A percentile compares a stretch with the other conserved stretches of the same genome.
Conservation (phyloP, 2,888 invertebrate genomes). For the Mycalesis mineus region DNA sequence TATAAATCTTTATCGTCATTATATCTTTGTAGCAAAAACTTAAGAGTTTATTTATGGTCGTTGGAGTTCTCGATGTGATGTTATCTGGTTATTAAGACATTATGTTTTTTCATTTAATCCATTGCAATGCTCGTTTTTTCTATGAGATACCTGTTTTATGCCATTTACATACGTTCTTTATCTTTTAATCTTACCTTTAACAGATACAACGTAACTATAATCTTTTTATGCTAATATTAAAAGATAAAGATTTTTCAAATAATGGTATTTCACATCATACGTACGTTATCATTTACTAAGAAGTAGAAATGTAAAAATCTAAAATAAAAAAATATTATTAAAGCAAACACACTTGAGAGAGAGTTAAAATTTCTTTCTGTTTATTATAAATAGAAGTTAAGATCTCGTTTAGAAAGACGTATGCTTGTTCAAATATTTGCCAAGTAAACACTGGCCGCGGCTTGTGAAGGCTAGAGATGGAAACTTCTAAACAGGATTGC, state of each 20-base stretch:
- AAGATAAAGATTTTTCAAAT: no score
- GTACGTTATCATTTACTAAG: no score
- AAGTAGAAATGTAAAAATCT: no score
- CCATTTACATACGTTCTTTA: not conserved
- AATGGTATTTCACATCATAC: no score
- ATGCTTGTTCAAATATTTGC: constrained; percentile 10
- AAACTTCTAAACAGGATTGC: constrained; percentile 27
- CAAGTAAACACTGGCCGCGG: constrained; percentile 11
- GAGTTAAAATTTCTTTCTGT: not conserved
- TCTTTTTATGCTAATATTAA: no score
- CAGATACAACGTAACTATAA: no score
- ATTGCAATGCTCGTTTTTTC: not conserved
- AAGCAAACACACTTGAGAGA: not conserved
- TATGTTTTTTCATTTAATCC: constrained; percentile 3
- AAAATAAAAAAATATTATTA: no score
- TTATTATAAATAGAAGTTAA: constrained; percentile 1
- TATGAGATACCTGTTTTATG: not conserved
- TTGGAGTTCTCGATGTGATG: not conserved
- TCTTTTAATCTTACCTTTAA: no score
- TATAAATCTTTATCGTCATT: constrained; percentile 1
- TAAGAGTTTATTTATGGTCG: constrained; percentile 12
- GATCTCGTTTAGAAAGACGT: not conserved
- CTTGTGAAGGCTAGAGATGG: constrained; percentile 20
- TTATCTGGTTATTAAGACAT: constrained; percentile 13
- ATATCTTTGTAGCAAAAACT: constrained; percentile 10